A percentile compares a stretch with the other conserved stretches of the same genome.
Evolutionary conservation across 2,797 vertebrate species (phyloP).

Genomic region (Hippopotamyrus pictus): DNA sequence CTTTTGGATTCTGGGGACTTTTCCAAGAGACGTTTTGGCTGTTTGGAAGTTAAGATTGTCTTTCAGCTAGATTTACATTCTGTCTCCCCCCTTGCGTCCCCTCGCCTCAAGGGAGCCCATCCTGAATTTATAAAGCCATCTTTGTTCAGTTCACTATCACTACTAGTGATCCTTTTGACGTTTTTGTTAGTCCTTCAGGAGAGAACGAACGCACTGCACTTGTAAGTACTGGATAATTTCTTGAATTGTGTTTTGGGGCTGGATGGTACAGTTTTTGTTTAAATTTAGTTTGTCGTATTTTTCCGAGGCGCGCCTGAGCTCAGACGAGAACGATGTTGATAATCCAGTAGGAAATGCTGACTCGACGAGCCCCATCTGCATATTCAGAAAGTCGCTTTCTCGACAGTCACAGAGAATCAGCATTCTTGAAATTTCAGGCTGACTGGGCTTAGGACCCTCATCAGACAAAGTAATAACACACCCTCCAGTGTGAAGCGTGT

Average conservation of each 20-base stretch:
- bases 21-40: conserved; percentile 27
- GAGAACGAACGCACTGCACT: neutral
- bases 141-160: neutral
- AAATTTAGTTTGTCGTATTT: neutral
- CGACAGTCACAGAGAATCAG: neutral
- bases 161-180: neutral
- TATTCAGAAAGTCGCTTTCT: neutral
- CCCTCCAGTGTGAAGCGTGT: neutral
- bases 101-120: neutral
- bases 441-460: neutral
- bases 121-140: neutral
- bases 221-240: conserved; percentile 9
- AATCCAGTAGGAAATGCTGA: neutral
- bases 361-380: neutral
- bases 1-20: conserved; percentile 53
- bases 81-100: neutral
- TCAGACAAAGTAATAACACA: neutral
- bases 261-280: neutral
- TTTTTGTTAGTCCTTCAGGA: neutral
- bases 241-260: neutral
- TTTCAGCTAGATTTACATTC: neutral
- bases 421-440: neutral
- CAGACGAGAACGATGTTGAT: neutral
- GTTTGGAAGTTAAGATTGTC: neutral
- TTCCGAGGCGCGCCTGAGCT: neutral